A percentile compares a stretch with the other conserved stretches of the same genome.
Conservation (phyloP, 2,888 invertebrate species). For the Erebia ligea region DNA sequence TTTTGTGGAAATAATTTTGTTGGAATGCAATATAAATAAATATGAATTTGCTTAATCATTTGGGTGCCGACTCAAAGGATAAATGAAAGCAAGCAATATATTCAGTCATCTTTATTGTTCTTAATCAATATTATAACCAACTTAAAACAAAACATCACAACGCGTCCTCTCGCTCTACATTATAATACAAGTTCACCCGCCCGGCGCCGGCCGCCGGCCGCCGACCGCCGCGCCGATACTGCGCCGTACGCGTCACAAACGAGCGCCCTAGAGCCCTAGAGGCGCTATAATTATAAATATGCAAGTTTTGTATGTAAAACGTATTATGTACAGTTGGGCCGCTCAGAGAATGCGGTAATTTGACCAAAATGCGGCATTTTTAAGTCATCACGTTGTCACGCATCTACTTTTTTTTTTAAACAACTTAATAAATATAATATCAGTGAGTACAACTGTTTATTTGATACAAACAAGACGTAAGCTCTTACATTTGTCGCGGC, state of each 20-base stretch:
- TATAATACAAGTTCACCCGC: background rate
- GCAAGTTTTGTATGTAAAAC: too few relatives aligned
- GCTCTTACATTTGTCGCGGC: too few relatives aligned
- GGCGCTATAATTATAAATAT: too few relatives aligned
- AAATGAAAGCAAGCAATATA: constrained; percentile 15
- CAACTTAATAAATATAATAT: background rate
- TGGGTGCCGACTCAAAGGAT: background rate
- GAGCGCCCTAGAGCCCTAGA: too few relatives aligned
- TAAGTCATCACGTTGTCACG: background rate
- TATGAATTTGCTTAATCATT: background rate
- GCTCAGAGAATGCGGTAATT: too few relatives aligned
- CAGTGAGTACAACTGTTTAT: too few relatives aligned
- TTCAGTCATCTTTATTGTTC: constrained; percentile 7
- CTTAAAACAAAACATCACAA: constrained; percentile 15
- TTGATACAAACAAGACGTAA: too few relatives aligned
- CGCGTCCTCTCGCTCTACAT: background rate
- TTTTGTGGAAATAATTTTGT: too few relatives aligned
- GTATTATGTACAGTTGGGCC: too few relatives aligned
- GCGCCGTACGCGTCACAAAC: background rate
- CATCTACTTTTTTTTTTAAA: background rate
- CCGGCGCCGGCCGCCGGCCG: rapidly evolving
- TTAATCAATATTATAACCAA: background rate
- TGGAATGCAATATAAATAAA: too few relatives aligned
- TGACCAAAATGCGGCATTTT: too few relatives aligned
- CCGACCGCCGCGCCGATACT: background rate